Evolutionary conservation across 1,140 invertebrate genomes (phyloP).

Genomic region (Musca domestica): DNA sequence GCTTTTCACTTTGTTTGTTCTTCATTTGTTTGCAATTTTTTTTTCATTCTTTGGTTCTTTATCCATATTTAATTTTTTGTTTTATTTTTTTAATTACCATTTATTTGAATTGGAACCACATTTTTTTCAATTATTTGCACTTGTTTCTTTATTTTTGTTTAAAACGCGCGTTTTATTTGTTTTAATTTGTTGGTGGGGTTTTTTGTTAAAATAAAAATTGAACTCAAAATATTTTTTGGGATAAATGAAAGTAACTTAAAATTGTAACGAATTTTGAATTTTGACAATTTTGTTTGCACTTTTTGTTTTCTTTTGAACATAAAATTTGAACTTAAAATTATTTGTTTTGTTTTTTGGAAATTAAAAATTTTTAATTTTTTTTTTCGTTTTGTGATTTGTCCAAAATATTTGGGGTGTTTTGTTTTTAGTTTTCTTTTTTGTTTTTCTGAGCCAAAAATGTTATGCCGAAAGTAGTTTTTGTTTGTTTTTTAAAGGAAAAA

Average conservation of each 20-base stretch:
- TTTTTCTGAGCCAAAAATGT: conserved; percentile 14
- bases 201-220: not conserved
- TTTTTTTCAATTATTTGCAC: not conserved
- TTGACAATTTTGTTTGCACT: conserved; percentile 18
- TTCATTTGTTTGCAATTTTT: not conserved
- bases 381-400: not conserved
- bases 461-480: conserved; percentile 14
- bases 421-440: not conserved
- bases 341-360: not conserved
- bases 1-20: not conserved
- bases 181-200: too few relatives aligned
- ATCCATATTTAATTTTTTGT: not conserved
- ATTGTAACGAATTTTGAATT: conserved; percentile 21
- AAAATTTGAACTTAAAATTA: conserved; percentile 15
- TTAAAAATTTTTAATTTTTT: not conserved
- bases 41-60: conserved; percentile 10
- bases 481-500: conserved; percentile 17
- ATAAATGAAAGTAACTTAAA: conserved; percentile 38
- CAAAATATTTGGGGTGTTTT: not conserved
- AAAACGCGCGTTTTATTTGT: not conserved
- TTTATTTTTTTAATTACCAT: conserved; percentile 4
- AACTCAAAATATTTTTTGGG: not conserved
- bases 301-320: conserved; percentile 5
- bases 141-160: not conserved
- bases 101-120: not conserved